Conservation (phyloP, 2,797 vertebrate species). For the Halcyon badia region DNA sequence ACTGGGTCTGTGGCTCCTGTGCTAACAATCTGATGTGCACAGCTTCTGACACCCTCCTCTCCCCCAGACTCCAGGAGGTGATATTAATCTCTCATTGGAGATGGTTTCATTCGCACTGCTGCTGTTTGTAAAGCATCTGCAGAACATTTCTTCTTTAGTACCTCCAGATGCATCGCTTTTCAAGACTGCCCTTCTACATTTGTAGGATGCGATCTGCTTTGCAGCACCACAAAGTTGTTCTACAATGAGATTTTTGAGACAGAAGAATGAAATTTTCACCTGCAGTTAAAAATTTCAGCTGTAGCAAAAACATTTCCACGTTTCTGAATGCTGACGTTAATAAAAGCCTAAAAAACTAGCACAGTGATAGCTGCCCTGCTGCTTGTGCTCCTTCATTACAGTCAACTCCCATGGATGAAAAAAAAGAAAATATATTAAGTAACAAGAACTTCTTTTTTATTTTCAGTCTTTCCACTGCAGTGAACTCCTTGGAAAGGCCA, state of each 20-base stretch:
- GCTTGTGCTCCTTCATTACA: not conserved
- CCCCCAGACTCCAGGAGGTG: not conserved
- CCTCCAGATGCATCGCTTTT: not conserved
- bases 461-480: not conserved
- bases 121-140: not conserved
- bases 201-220: not conserved
- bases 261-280: not conserved
- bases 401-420: not conserved
- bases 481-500: not conserved
- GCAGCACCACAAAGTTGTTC: not conserved
- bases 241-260: not conserved
- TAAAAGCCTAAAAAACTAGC: not conserved
- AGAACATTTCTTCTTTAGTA: conserved; percentile 15
- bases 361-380: not conserved
- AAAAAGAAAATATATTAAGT: not conserved
- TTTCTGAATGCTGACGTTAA: not conserved
- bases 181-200: not conserved
- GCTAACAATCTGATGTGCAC: not conserved
- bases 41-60: not conserved
- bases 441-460: not conserved
- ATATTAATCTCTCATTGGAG: conserved; percentile 9
- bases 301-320: not conserved
- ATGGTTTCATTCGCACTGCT: not conserved
- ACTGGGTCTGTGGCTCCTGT: not conserved
- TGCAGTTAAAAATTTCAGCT: not conserved